These are phyloP conservation scores for Ciona savignyi DNA, from an alignment of 23 tunicate genomes.

Conservation along the genomic window DNA sequence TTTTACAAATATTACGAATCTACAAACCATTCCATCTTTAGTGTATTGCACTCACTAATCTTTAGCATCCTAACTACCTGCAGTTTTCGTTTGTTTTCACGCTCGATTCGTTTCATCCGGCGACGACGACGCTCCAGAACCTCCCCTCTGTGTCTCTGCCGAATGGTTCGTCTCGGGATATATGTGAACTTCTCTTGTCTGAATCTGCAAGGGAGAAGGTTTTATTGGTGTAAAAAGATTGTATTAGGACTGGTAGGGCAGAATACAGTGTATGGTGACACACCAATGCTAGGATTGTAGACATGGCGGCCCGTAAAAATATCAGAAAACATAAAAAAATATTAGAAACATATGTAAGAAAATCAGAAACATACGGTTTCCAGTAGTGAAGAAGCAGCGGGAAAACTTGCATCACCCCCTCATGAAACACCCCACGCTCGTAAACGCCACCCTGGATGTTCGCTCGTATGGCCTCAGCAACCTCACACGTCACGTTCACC, in stretches of 20 bases:
- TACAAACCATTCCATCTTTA: no score
- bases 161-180: slow-evolving; percentile 24
- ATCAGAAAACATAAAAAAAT: not conserved
- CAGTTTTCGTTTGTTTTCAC: not conserved
- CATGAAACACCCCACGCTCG: slow-evolving; percentile 42
- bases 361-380: slow-evolving; percentile 29
- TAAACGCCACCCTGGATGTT: slow-evolving; percentile 5
- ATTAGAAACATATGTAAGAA: not conserved
- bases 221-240: no score
- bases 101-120: not conserved
- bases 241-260: no score
- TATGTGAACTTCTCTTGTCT: slow-evolving; percentile 20
- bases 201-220: slow-evolving; percentile 10
- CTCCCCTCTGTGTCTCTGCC: slow-evolving; percentile 10
- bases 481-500: slow-evolving; percentile 32
- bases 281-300: no score
- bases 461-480: slow-evolving; percentile 7
- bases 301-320: no score
- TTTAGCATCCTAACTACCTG: not conserved
- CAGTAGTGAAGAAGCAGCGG: slow-evolving; percentile 55
- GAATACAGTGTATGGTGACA: no score
- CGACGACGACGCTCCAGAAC: slow-evolving; percentile 16
- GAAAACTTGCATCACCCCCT: slow-evolving; percentile 37
- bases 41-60: not conserved
- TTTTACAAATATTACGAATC: no score